Evolutionary conservation across 2,113 vertebrate genomes (phyloP).

Genomic region (Dicentrarchus labrax): DNA sequence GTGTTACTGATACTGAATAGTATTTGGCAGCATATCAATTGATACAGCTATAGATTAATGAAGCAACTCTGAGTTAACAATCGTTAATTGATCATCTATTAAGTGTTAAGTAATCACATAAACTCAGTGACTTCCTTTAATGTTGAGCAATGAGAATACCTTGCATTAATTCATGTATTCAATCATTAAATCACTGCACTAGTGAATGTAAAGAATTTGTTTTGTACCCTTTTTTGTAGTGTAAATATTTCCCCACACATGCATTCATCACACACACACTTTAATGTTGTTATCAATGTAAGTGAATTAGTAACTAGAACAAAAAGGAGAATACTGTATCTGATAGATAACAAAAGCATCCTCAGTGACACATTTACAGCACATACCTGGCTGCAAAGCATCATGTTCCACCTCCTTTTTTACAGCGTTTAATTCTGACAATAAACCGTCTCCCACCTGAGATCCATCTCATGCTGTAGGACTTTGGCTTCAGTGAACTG

Average conservation of each 20-base stretch:
- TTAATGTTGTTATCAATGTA: neutral
- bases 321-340: neutral
- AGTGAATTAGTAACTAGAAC: constrained; percentile 41
- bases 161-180: neutral
- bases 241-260: neutral
- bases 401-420: neutral
- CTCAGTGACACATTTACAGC: neutral
- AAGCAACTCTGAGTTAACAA: neutral
- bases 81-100: neutral
- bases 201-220: neutral
- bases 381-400: neutral
- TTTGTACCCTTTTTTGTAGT: neutral
- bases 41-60: neutral
- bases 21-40: too few relatives aligned
- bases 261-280: too few relatives aligned
- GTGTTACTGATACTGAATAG: neutral
- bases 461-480: constrained; percentile 91
- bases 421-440: neutral
- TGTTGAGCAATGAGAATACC: neutral
- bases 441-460: constrained; percentile 85
- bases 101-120: neutral
- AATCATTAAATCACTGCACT: too few relatives aligned
- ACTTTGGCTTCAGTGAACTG: constrained; percentile 87
- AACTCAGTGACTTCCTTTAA: neutral
- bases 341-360: constrained; percentile 3